A percentile compares a stretch with the other conserved stretches of the same genome.
Evolutionary conservation across 1,140 invertebrate species (phyloP).

Genomic region (Gryllus bimaculatus): DNA sequence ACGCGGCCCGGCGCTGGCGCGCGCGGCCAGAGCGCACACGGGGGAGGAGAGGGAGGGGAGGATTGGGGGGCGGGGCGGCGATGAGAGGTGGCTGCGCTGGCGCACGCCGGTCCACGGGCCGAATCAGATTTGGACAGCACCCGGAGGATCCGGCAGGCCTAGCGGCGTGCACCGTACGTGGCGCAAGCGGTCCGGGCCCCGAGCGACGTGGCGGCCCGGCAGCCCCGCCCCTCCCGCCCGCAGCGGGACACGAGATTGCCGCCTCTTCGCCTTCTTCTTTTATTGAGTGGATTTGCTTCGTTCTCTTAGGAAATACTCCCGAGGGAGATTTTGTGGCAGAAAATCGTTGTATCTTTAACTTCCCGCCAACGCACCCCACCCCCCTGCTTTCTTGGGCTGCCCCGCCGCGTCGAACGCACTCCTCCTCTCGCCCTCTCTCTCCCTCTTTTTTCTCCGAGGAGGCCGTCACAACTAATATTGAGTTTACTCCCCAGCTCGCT

Average conservation of each 20-base stretch:
- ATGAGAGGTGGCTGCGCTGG: background rate
- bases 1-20: too few relatives aligned
- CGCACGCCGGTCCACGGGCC: background rate
- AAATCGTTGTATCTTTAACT: background rate
- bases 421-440: too few relatives aligned
- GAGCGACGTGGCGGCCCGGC: too few relatives aligned
- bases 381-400: background rate
- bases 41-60: too few relatives aligned
- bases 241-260: too few relatives aligned
- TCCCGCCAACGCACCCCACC: background rate
- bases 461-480: constrained; percentile 3
- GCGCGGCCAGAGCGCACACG: too few relatives aligned
- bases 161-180: background rate
- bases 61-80: too few relatives aligned
- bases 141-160: background rate
- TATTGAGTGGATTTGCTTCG: background rate
- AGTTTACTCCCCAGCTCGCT: constrained; percentile 2
- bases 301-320: background rate
- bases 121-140: background rate
- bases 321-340: background rate
- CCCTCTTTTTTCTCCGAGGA: too few relatives aligned
- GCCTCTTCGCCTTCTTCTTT: background rate
- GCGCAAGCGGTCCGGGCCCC: background rate
- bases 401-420: too few relatives aligned
- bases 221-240: too few relatives aligned